phyloP scores from a whole-genome alignment of 2,888 invertebrate genomes.

The Rhingia campestris region DNA sequence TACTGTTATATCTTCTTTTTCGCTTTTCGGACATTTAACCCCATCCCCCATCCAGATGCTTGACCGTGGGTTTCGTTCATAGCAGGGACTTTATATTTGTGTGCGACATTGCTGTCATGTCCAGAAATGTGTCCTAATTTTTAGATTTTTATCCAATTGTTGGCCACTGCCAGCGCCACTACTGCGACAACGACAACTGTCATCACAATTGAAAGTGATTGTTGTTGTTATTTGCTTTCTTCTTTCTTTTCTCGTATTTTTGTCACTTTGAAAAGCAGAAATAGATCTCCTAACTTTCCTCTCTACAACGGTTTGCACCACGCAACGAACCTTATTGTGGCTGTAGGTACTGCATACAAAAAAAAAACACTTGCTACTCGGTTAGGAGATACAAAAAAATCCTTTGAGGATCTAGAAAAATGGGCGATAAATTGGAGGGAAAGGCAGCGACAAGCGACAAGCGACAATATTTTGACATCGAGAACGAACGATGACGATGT shows the following conservation, averaged over 20 bases:
- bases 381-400: constrained; percentile 8
- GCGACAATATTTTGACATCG: constrained; percentile 51
- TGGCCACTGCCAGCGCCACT: constrained; percentile 59
- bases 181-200: constrained; percentile 40
- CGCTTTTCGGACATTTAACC: constrained; percentile 2
- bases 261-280: constrained; percentile 42
- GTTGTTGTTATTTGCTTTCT: constrained; percentile 23
- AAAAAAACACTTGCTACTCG: background rate
- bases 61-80: constrained; percentile 33
- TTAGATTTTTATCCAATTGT: constrained; percentile 65
- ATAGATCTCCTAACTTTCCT: constrained; percentile 6
- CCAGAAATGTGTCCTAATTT: constrained; percentile 67
- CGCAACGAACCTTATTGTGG: constrained; percentile 34
- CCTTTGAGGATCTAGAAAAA: constrained; percentile 27
- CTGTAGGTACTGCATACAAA: too few species aligned
- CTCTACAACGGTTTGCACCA: background rate
- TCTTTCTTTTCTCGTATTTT: background rate
- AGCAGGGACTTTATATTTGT: constrained; percentile 8
- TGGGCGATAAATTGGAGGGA: constrained; percentile 56
- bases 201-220: constrained; percentile 58
- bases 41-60: background rate
- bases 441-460: constrained; percentile 34
- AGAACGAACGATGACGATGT: constrained; percentile 27
- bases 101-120: constrained; percentile 61
- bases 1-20: constrained; percentile 6